Evolutionary conservation across 2,113 vertebrate species (phyloP).

Genomic region (Heterocephalus glaber): DNA sequence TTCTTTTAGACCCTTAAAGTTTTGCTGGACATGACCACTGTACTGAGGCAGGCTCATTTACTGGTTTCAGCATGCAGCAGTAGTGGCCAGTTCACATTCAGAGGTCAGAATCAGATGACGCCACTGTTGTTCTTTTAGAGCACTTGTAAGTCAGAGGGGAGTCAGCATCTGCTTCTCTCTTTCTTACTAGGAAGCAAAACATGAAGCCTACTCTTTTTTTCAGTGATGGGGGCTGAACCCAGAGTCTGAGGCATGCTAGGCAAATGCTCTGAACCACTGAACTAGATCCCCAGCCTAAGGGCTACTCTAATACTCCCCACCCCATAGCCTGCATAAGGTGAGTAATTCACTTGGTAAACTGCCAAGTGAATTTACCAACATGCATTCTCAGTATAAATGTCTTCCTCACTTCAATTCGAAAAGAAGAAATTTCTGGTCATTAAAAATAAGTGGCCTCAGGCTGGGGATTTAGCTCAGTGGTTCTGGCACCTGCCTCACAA

Average conservation of each 20-base stretch:
- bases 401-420: neutral
- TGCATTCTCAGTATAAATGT: neutral
- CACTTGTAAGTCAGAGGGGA: neutral
- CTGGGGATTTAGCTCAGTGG: no score
- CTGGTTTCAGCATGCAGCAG: neutral
- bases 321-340: neutral
- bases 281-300: neutral
- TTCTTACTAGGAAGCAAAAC: neutral
- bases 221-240: neutral
- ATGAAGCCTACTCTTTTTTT: neutral
- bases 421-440: neutral
- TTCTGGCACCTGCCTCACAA: no score
- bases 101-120: neutral
- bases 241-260: neutral
- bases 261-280: neutral
- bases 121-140: neutral
- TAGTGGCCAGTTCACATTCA: neutral
- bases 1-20: conserved; percentile 37
- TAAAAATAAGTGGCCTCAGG: neutral
- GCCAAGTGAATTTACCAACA: neutral
- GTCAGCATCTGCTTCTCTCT: neutral
- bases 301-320: neutral
- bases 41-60: neutral
- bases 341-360: neutral
- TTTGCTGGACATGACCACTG: neutral